These are phyloP conservation scores for Paramormyrops kingsleyae DNA, from an alignment of 2,113 vertebrate genomes.

Conservation along the genomic window DNA sequence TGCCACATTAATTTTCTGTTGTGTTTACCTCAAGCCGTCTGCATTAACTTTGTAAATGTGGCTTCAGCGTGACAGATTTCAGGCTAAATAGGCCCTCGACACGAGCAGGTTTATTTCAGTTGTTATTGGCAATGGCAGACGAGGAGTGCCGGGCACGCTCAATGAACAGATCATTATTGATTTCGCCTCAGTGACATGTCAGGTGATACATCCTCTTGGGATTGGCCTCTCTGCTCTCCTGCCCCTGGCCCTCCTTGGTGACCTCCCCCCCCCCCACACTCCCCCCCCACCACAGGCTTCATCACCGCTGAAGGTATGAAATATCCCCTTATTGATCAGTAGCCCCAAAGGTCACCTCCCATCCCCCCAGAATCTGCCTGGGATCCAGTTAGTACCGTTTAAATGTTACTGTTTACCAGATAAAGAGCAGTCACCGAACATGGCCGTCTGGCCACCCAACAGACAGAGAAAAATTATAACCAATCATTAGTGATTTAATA, in stretches of 20 bases:
- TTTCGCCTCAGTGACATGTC: constrained; percentile 6
- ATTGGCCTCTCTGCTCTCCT: constrained; percentile 30
- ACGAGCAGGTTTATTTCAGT: constrained; percentile 19
- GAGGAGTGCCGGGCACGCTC: neutral
- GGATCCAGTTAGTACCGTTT: neutral
- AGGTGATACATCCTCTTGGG: constrained; percentile 3
- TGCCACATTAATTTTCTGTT: neutral
- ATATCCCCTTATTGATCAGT: constrained; percentile 41
- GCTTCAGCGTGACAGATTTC: constrained; percentile 53
- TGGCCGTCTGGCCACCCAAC: neutral
- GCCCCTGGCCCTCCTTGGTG: constrained; percentile 40
- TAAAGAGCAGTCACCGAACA: neutral
- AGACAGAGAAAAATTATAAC: neutral
- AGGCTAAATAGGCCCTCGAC: constrained; percentile 24
- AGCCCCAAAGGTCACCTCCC: constrained; percentile 47
- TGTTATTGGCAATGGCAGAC: constrained; percentile 11
- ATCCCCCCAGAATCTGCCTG: constrained; percentile 17
- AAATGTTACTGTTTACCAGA: neutral
- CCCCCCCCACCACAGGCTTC: constrained; percentile 37
- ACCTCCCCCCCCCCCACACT: constrained; percentile 21
- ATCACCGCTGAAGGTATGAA: constrained; percentile 37
- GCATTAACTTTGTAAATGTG: constrained; percentile 49
- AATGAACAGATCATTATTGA: constrained; percentile 26
- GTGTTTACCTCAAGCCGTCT: neutral
- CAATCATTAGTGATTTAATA: neutral